A percentile compares a stretch with the other conserved stretches of the same genome.
phyloP scores from a whole-genome alignment of 2,113 vertebrate species.

The Dryoscopus gambensis region DNA sequence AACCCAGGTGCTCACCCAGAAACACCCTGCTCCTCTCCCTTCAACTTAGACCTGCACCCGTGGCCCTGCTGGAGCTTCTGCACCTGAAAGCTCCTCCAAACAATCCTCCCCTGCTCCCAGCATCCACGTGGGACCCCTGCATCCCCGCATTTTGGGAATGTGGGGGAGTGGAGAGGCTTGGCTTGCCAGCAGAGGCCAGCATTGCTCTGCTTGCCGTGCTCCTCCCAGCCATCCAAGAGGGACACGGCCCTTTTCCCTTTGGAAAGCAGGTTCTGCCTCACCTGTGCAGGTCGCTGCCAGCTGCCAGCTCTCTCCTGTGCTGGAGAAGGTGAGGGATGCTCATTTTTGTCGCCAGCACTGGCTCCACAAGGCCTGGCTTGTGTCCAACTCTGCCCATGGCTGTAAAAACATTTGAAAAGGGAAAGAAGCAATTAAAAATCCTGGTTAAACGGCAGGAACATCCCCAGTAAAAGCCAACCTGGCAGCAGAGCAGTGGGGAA shows the following conservation, averaged over 20 bases:
- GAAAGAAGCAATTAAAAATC: not conserved
- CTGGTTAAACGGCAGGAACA: not conserved
- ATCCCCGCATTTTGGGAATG: accelerated
- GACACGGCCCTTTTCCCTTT: not conserved
- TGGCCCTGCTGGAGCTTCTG: not conserved
- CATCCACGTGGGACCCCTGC: not conserved
- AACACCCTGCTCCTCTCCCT: not conserved
- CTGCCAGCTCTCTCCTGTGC: not conserved
- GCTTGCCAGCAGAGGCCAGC: constrained; percentile 60
- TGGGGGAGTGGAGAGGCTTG: not conserved
- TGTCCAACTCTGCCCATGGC: not conserved
- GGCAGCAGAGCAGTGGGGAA: not conserved
- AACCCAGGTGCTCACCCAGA: not conserved
- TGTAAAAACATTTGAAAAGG: not conserved
- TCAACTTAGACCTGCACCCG: not conserved
- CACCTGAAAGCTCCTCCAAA: no score
- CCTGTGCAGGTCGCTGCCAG: not conserved
- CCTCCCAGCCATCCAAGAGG: not conserved
- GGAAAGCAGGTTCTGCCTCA: not conserved
- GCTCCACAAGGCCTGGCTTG: not conserved
- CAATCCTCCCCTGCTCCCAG: not conserved
- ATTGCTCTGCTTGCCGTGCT: not conserved
- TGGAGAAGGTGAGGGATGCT: not conserved
- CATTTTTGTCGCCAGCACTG: not conserved
- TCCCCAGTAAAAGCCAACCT: not conserved